Percentiles rank a stretch among this genome's conserved stretches.
Conservation (phyloP, 1,140 invertebrate genomes). For the Ceratina japonica region DNA sequence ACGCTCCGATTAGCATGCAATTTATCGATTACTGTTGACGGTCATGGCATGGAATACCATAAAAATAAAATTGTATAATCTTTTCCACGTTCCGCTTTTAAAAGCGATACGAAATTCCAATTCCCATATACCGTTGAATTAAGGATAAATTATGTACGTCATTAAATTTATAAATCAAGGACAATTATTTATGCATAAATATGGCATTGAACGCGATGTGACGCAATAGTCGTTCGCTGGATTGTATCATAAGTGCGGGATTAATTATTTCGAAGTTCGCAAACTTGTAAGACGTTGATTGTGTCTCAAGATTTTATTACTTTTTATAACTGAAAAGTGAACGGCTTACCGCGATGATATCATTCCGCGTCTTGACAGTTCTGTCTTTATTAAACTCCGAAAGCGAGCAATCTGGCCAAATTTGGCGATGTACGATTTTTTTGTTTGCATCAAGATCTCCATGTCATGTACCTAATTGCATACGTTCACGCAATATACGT, state of each 20-base stretch:
- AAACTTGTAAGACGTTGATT: not conserved
- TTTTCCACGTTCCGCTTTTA: not conserved
- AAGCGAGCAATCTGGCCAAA: constrained; percentile 29
- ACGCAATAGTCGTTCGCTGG: too few species aligned
- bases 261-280: constrained; percentile 13
- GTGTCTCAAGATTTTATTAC: not conserved
- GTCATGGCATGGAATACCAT: not conserved
- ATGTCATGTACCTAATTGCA: not conserved
- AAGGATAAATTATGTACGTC: too few species aligned
- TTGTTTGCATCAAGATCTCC: not conserved
- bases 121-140: too few species aligned
- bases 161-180: too few species aligned
- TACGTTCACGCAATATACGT: too few species aligned
- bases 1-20: constrained; percentile 22
- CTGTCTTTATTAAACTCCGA: constrained; percentile 5
- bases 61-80: not conserved
- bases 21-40: constrained; percentile 22
- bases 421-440: constrained; percentile 11
- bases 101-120: too few species aligned
- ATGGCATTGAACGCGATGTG: too few species aligned
- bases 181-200: not conserved
- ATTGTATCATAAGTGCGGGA: not conserved
- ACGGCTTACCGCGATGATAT: constrained; percentile 5
- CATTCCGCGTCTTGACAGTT: constrained; percentile 12
- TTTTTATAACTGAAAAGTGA: constrained; percentile 16